These are phyloP conservation scores for Pseudomyrmex flavicornis DNA, from an alignment of 1,140 invertebrate genomes.

Conservation along the genomic window DNA sequence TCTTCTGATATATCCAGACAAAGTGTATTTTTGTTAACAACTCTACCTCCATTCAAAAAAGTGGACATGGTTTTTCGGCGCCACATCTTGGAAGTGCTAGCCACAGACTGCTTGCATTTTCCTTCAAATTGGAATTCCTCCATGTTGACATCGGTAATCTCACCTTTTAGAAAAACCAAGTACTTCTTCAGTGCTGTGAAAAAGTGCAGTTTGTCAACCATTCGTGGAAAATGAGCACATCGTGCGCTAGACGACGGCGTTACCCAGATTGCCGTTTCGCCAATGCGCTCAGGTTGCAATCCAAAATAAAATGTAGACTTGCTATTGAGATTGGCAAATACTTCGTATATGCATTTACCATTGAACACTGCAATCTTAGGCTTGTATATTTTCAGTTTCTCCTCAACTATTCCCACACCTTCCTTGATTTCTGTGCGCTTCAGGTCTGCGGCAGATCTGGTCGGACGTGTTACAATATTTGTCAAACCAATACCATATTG, in stretches of 20 bases:
- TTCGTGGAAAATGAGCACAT: constrained; percentile 82
- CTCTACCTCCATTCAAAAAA: constrained; percentile 78
- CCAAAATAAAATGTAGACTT: constrained; percentile 80
- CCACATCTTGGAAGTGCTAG: constrained; percentile 82
- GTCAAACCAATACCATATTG: constrained; percentile 81
- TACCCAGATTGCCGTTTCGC: constrained; percentile 81
- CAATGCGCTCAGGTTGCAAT: constrained; percentile 77
- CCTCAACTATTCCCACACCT: constrained; percentile 74
- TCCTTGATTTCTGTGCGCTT: constrained; percentile 80
- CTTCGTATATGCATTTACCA: constrained; percentile 84
- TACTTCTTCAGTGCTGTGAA: constrained; percentile 81
- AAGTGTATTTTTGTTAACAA: constrained; percentile 79
- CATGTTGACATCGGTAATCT: constrained; percentile 73
- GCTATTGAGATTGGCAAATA: constrained; percentile 74
- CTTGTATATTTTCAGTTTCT: constrained; percentile 79
- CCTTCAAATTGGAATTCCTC: constrained; percentile 80
- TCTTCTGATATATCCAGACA: constrained; percentile 77
- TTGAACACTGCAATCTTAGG: constrained; percentile 83
- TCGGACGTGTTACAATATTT: constrained; percentile 81
- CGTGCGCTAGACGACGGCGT: constrained; percentile 83
- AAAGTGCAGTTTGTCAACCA: constrained; percentile 83
- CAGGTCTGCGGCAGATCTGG: constrained; percentile 82
- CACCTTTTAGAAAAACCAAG: constrained; percentile 78
- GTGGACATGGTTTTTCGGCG: constrained; percentile 78
- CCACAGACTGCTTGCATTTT: constrained; percentile 76